Conservation (phyloP, 2,113 vertebrate genomes). For the Oryzias melastigma region DNA sequence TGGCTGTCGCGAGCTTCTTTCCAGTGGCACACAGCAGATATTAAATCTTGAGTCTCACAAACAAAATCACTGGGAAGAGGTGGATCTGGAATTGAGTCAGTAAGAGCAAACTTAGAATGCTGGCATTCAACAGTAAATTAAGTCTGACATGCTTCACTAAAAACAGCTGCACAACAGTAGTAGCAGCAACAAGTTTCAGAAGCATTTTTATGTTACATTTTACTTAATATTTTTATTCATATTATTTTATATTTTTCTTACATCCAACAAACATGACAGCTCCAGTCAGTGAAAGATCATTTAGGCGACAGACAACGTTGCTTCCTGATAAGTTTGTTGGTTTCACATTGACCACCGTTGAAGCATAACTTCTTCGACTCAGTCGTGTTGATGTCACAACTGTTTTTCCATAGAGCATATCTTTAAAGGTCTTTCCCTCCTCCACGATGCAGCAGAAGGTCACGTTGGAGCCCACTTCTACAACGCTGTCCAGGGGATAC, state of each 20-base stretch:
- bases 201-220: too few relatives aligned
- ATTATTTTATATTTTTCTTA: constrained; percentile 67
- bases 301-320: constrained; percentile 54
- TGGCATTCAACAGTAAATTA: neutral
- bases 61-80: constrained; percentile 64
- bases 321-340: constrained; percentile 24
- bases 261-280: constrained; percentile 75
- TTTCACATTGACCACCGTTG: constrained; percentile 33
- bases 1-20: constrained; percentile 47
- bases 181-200: too few relatives aligned
- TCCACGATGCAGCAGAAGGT: constrained; percentile 75
- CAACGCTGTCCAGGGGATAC: constrained; percentile 59
- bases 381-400: constrained; percentile 42
- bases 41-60: constrained; percentile 74
- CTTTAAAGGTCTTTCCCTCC: constrained; percentile 23
- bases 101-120: constrained; percentile 1
- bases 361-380: constrained; percentile 65
- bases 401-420: neutral
- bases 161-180: too few relatives aligned
- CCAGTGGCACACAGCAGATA: constrained; percentile 70
- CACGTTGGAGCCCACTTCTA: constrained; percentile 57
- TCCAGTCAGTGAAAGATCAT: neutral
- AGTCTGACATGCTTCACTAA: too few relatives aligned
- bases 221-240: too few relatives aligned
- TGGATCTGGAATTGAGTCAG: constrained; percentile 60